phyloP scores from a whole-genome alignment of 2,113 vertebrate genomes.

The Climacteris rufus region DNA sequence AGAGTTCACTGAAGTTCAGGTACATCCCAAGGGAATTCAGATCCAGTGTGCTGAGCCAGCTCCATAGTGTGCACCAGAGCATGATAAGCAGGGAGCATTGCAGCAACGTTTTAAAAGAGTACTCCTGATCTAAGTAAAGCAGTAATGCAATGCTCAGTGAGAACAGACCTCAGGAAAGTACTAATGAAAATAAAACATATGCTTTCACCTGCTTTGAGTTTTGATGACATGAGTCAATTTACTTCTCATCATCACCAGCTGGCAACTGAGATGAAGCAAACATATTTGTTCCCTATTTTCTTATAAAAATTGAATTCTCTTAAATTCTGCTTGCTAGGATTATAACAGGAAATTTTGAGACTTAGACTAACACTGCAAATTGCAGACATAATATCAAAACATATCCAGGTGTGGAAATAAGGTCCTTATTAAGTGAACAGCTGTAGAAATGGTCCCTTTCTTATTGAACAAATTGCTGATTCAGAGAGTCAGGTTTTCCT shows the following conservation, averaged over 20 bases:
- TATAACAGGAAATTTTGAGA: neutral
- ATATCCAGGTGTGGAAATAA: neutral
- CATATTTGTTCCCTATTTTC: neutral
- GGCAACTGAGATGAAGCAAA: neutral
- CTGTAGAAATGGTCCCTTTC: neutral
- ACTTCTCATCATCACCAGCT: neutral
- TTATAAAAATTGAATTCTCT: neutral
- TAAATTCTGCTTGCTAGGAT: neutral
- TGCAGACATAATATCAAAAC: neutral
- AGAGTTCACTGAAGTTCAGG: neutral
- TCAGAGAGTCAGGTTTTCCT: neutral
- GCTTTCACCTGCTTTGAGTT: neutral
- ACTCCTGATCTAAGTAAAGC: neutral
- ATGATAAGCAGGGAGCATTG: neutral
- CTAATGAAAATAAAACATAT: neutral
- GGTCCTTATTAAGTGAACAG: neutral
- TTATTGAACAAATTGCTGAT: neutral
- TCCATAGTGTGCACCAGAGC: neutral
- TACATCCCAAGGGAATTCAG: neutral
- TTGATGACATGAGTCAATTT: neutral
- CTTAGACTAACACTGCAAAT: neutral
- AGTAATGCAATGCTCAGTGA: neutral
- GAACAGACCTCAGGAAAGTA: neutral
- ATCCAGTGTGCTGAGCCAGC: neutral
- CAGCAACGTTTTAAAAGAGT: neutral